A percentile compares a stretch with the other conserved stretches of the same genome.
These are phyloP conservation scores for Zoanthus sociatus DNA, from an alignment of 92 coral and sea anemone species.

Conservation along the genomic window DNA sequence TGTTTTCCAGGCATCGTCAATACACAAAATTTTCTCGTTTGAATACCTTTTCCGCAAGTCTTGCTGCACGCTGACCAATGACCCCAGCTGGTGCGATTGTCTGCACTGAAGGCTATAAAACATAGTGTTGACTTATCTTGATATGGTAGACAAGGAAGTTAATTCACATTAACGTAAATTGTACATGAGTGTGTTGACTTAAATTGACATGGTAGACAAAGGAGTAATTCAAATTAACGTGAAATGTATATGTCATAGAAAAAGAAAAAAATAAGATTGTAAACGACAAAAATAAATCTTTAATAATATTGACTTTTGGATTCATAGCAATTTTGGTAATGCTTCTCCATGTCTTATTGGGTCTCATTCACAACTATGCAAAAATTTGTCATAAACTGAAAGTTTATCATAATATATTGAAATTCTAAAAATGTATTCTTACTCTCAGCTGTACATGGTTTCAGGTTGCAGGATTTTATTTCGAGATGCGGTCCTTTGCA, in stretches of 20 bases:
- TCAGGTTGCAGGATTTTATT: slow-evolving; percentile 24
- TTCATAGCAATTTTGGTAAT: too few species aligned
- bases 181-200: neutral
- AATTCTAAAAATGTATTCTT: neutral
- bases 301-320: too few species aligned
- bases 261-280: too few species aligned
- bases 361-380: too few species aligned
- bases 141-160: neutral
- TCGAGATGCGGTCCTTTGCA: slow-evolving; percentile 21
- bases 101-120: slow-evolving; percentile 16
- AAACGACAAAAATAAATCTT: too few species aligned
- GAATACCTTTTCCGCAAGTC: slow-evolving; percentile 18
- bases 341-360: too few species aligned
- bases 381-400: too few species aligned
- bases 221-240: too few species aligned
- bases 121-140: neutral
- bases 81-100: slow-evolving; percentile 36
- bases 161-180: too few species aligned
- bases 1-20: neutral
- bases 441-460: slow-evolving; percentile 15
- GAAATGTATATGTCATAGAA: too few species aligned
- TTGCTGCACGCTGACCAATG: slow-evolving; percentile 23
- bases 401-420: too few species aligned
- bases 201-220: neutral
- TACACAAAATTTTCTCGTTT: slow-evolving; percentile 32